phyloP scores from a whole-genome alignment of 1,140 invertebrate species.

The Euwallacea similis region DNA sequence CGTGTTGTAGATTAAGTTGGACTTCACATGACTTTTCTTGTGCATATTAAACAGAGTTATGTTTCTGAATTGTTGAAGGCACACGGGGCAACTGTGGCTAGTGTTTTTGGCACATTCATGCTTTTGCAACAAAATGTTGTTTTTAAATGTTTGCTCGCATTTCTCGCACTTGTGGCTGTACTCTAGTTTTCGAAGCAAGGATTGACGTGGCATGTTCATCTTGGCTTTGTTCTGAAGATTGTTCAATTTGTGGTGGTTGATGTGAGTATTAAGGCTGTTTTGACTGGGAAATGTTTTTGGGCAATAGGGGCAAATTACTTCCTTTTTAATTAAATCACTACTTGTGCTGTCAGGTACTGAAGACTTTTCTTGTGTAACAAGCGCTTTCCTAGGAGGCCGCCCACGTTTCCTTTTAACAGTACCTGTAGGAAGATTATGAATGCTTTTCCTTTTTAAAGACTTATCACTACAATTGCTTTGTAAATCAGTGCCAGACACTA shows the following conservation, averaged over 20 bases:
- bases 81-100: conserved; percentile 38
- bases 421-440: not conserved
- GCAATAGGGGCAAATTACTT: conserved; percentile 59
- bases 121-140: conserved; percentile 43
- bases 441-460: too few relatives aligned
- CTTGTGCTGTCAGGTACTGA: too few relatives aligned
- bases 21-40: conserved; percentile 46
- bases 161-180: conserved; percentile 46
- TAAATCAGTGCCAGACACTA: too few relatives aligned
- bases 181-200: conserved; percentile 22
- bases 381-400: conserved; percentile 36
- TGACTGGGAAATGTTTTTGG: conserved; percentile 61
- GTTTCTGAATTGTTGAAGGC: conserved; percentile 44
- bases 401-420: conserved; percentile 37
- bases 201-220: conserved; percentile 25
- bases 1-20: conserved; percentile 45
- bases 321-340: conserved; percentile 13
- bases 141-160: conserved; percentile 46
- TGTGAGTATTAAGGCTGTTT: conserved; percentile 61
- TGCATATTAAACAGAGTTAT: conserved; percentile 41
- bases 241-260: conserved; percentile 48
- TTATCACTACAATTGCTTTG: too few relatives aligned
- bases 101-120: conserved; percentile 40
- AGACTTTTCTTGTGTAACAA: too few relatives aligned
- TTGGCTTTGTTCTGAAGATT: conserved; percentile 33